A percentile compares a stretch with the other conserved stretches of the same genome.
These are phyloP conservation scores for Sebastes fasciatus DNA, from an alignment of 2,113 vertebrate species.

Conservation along the genomic window DNA sequence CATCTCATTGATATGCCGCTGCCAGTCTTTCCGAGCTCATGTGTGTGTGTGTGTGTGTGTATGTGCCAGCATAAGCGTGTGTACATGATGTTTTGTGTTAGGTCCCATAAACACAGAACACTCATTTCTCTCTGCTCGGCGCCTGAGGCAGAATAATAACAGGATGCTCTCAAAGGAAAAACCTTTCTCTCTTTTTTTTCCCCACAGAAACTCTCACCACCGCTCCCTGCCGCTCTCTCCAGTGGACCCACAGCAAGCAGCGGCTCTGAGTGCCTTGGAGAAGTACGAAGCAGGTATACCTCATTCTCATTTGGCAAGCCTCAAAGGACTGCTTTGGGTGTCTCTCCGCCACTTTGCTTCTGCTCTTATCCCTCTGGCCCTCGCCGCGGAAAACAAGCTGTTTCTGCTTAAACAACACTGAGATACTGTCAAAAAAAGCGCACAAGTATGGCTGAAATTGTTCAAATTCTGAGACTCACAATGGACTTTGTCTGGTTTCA, in stretches of 20 bases:
- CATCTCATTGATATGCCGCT: constrained; percentile 61
- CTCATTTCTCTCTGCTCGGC: constrained; percentile 61
- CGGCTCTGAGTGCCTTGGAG: constrained; percentile 35
- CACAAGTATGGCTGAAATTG: not conserved
- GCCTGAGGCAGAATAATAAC: constrained; percentile 75
- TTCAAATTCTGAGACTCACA: not conserved
- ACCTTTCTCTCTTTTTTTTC: constrained; percentile 13
- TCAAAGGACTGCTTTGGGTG: constrained; percentile 38
- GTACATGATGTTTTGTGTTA: constrained; percentile 66
- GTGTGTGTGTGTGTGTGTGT: constrained; percentile 5
- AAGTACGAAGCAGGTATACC: constrained; percentile 54
- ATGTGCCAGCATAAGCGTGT: constrained; percentile 14
- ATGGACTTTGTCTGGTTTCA: constrained; percentile 18
- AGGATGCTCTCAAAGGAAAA: constrained; percentile 72
- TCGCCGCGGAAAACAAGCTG: not conserved
- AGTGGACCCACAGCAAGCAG: constrained; percentile 31
- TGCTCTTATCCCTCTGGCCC: constrained; percentile 30
- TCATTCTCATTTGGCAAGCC: constrained; percentile 42
- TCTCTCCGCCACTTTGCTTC: constrained; percentile 45
- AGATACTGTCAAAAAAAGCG: not conserved
- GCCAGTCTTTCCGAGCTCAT: constrained; percentile 20
- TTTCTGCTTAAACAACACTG: constrained; percentile 38
- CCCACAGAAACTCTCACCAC: constrained; percentile 39
- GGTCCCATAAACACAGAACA: constrained; percentile 70
- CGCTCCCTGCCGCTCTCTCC: constrained; percentile 15